Base-by-base conservation (phyloP, 2,888 invertebrate species). In the Xestia sexstrigata region DNA sequence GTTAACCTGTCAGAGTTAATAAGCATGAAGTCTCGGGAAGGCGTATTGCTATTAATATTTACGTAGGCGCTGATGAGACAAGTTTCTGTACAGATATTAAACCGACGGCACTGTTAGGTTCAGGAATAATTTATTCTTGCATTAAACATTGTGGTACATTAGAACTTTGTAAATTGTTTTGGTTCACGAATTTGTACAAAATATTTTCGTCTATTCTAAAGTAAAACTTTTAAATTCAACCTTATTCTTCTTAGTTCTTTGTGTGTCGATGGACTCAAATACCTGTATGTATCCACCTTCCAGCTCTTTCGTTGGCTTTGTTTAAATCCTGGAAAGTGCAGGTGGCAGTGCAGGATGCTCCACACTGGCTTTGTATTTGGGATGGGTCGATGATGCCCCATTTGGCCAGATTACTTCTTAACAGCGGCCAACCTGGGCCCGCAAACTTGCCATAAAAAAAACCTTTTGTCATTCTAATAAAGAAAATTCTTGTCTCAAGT, bases 31-130 rank as follows among this genome's bases (percentile, higher is more conserved):
- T 69, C 49, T 20, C 60, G 20, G 35, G 17, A 69, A 84, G 23
- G 68, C 65, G 60, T 70, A 70, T 81, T 85, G 83, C 85, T 83
- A 85, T 85, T 77, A 81, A 81, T 82, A 82, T 74, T 82, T 85
- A 72, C 63, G 74, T 74, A 83, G 82, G 83, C 81, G 81, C 72
- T 83, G 81, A 85, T 81, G 81, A 81, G 60, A 72, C 70, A 84
- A 84, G 84, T 82, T 82, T 72, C 70, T 74, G 68, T 75, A 75
- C 71, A 70, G 70, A 66, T 73, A 84, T 81, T 83, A 84, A 84
- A 70, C 79, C 69, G 47, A 26, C 30, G 62, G 35, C 26, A 49
- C 35, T 68, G 66, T 20, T 39, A 70, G 58, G 60, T 42, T 35
- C 30, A 23, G 55, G 45, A 70, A 60, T 83, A 66, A 78, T 77